Evolutionary conservation across 2,888 invertebrate species (phyloP), one percentile per base, ranked within the genome.

Genomic region (Spilosoma lubricipeda): DNA sequence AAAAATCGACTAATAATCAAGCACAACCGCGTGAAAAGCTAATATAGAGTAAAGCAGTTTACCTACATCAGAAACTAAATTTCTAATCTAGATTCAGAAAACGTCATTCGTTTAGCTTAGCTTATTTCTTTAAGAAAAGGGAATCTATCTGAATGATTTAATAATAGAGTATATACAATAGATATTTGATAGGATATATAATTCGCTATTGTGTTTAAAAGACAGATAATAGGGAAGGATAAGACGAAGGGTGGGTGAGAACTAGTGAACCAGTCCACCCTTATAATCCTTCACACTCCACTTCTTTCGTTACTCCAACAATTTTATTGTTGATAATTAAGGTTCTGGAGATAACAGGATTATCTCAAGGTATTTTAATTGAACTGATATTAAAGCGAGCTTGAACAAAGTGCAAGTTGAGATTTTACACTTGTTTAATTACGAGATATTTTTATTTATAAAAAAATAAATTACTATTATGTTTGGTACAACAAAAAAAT

Each of bases 241-340:
- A 42, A 52, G 74, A 59, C 20, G 67, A 83, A 86, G 79, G 82
- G 82, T 78, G 83, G 83, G 86, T 88, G 86, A 82, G 85, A 82
- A 90, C 89, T 85, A 86, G 74, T 82, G 87, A 89, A 88, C 87
- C 88, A 87, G 87, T 84, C 83, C 88, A 88, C 93, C 94, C 91
- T 89, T 83, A 85, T 90, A 93, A 94, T 93, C 91, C 85, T 88
- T 85, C 86, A 91, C 92, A 90, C 90, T 91, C 85, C 87, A 89
- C 85, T 91, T 89, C 88, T 86, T 90, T 83, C 83, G 87, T 86
- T 88, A 89, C 89, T 89, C 88, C 88, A 86, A 91, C 87, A 92
- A 91, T 93, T 92, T 92, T 90, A 91, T 92, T 92, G 91, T 92
- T 91, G 89, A 90, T 93, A 93, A 93, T 93, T 93, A 92, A 89